phyloP scores from a whole-genome alignment of 2,113 vertebrate genomes.

The Bubalus kerabau region DNA sequence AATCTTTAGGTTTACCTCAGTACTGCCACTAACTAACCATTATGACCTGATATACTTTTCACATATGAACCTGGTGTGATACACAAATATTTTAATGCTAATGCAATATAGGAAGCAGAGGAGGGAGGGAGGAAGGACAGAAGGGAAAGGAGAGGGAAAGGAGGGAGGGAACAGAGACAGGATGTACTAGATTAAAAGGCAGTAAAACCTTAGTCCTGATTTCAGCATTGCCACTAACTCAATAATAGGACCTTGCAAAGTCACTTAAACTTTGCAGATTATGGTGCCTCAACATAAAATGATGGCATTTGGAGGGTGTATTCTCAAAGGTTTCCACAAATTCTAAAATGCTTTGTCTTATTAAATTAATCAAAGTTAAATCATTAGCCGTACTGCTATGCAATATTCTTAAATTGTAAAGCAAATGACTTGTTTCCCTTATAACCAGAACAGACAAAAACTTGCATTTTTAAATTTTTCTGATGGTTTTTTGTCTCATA shows the following conservation, averaged over 20 bases:
- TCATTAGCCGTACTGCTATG: background rate
- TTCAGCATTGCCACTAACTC: background rate
- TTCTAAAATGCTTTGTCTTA: background rate
- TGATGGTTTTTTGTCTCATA: background rate
- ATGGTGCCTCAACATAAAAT: background rate
- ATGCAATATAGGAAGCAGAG: background rate
- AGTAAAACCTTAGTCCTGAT: background rate
- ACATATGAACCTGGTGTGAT: background rate
- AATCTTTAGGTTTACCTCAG: background rate
- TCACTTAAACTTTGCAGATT: background rate
- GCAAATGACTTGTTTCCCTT: background rate
- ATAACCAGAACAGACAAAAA: background rate
- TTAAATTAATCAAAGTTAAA: background rate
- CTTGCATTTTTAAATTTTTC: background rate
- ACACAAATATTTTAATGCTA: background rate
- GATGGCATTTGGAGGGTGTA: background rate
- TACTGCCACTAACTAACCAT: background rate
- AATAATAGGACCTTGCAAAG: background rate
- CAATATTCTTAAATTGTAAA: background rate
- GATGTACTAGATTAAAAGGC: background rate
- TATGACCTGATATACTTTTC: background rate
- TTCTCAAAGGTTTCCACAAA: background rate
- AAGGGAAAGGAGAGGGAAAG: no score
- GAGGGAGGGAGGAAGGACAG: rapidly evolving
- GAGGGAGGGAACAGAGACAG: rapidly evolving